Percentiles rank a stretch among this genome's conserved stretches.
These are phyloP conservation scores for Didymodactylos carnosus DNA, from an alignment of 2,888 invertebrate genomes.

Conservation along the genomic window DNA sequence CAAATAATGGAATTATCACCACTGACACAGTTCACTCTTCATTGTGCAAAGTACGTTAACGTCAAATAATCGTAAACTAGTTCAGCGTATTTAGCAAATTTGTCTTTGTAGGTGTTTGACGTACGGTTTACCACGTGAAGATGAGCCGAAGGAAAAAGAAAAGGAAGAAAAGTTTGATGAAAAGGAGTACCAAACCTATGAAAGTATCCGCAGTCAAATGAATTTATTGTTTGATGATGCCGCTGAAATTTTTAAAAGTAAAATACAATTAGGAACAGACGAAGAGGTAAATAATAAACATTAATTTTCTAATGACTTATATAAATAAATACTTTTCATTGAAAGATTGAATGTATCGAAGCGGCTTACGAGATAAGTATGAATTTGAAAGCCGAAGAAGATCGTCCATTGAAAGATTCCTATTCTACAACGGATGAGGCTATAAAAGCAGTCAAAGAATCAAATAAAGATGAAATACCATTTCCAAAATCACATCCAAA, in stretches of 20 bases:
- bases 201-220: not conserved
- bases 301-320: too few species aligned
- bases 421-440: not conserved
- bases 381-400: not conserved
- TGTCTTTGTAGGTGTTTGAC: not conserved
- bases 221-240: not conserved
- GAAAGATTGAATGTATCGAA: not conserved
- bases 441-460: not conserved
- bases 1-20: slow-evolving; percentile 10
- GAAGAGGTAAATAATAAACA: not conserved
- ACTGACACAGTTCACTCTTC: slow-evolving; percentile 1
- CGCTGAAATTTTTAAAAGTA: not conserved
- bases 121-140: not conserved
- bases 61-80: too few species aligned
- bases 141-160: not conserved
- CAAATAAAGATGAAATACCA: not conserved
- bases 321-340: too few species aligned
- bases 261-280: not conserved
- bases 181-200: not conserved
- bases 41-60: not conserved
- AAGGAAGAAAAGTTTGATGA: not conserved
- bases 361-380: not conserved
- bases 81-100: too few species aligned
- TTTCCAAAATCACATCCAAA: not conserved
- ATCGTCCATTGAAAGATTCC: not conserved